Conservation (phyloP, 92 coral and sea anemone genomes). For the Pocillopora meandrina region DNA sequence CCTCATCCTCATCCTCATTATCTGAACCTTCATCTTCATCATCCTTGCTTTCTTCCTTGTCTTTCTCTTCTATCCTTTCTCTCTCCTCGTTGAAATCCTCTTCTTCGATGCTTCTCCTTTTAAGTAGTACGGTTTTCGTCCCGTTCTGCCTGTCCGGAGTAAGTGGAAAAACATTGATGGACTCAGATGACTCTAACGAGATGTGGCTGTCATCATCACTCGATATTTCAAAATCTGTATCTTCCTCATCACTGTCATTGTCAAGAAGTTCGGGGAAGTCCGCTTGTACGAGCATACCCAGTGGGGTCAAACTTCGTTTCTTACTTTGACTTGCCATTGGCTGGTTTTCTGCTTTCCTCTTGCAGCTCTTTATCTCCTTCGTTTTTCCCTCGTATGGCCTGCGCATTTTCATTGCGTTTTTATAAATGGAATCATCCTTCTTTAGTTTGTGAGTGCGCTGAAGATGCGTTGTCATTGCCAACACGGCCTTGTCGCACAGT, state of each 20-base stretch:
- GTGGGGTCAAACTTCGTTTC: no score
- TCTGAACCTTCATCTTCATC: slow-evolving; percentile 1
- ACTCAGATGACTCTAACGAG: slow-evolving; percentile 9
- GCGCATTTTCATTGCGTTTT: no score
- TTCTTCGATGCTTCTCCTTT: slow-evolving; percentile 6
- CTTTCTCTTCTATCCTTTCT: slow-evolving; percentile 15
- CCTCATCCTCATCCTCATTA: slow-evolving; percentile 1
- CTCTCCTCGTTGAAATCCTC: slow-evolving; percentile 5
- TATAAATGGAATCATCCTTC: not conserved
- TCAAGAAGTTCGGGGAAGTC: slow-evolving; percentile 1
- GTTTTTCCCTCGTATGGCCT: no score
- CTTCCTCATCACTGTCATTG: slow-evolving; percentile 2
- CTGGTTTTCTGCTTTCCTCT: no score
- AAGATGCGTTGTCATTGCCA: slow-evolving; percentile 20
- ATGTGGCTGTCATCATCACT: slow-evolving; percentile 7
- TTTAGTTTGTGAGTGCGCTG: slow-evolving; percentile 26
- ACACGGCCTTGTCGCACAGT: slow-evolving; percentile 18
- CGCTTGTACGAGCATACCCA: slow-evolving; percentile 10
- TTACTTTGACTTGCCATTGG: no score
- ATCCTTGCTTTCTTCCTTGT: not conserved
- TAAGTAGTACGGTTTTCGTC: not conserved
- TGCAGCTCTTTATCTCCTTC: no score
- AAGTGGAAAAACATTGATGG: slow-evolving; percentile 21
- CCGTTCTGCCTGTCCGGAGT: slow-evolving; percentile 6
- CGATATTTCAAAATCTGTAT: slow-evolving; percentile 1